Evolutionary conservation across 1,140 invertebrate genomes (phyloP), one percentile per base, ranked within the genome.

Genomic region (Anoplolepis gracilipes): DNA sequence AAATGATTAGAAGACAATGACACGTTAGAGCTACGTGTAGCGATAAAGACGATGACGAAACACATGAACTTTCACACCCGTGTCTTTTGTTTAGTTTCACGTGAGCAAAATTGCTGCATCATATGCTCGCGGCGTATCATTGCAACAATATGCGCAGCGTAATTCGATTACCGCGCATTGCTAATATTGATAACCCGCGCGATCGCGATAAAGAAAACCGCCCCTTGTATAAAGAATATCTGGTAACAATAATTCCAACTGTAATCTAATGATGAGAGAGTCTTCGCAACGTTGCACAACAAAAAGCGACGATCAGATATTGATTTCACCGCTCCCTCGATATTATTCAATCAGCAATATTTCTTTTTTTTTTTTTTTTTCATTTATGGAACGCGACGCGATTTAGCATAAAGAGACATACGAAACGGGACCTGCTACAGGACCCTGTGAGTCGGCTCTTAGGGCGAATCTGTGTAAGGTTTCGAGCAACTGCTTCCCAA

Each of bases 401-500:
- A 81, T 73, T 82, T 73, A 59, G 67, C 25, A 70, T 72, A 81
- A 30, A 19, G 78, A 1, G 42, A 46, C 42, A 81, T 25, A 81
- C 25, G 33, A 19, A 33, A 81, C 16, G 65, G 36, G 25, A 72
- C 53, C 67, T 72, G 78, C 55, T 46, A 33, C 13, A 25, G 33
- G 25, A 33, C 53, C 39, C 46, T 81, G 86, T 88, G 82, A 76
- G 85, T 79, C 64, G 67, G 53, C 67, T 86, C 82, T 88, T 88
- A 88, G 36, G 53, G 81, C 49, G 86, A 79, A 88, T 85, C 81
- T 65, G 62, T 61, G 67, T 82, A 39, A 85, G 76, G 75, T 62
- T 42, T 65, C 67, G 61, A 76, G 76, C 86, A 88, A 85, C 33
- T 69, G 65, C 75, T 87, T 88, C 84, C 73, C 69, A 88, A 86